Base-by-base conservation (phyloP, 2,797 vertebrate species). In the Lagodon rhomboides region DNA sequence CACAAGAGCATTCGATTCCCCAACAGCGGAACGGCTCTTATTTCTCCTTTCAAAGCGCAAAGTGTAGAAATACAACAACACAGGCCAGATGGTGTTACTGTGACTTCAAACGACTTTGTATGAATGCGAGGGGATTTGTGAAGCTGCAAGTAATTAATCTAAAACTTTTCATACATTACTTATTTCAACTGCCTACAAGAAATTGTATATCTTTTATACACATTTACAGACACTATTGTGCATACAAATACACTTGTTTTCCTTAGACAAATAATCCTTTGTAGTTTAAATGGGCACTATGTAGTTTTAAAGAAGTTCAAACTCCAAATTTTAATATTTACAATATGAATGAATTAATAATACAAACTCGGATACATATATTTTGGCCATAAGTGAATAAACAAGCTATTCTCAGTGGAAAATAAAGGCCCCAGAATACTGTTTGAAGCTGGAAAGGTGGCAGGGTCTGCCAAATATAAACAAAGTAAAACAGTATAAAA, bases 1-100 rank as follows among this genome's bases (percentile, higher is more conserved):
- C 89, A 92, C 89, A 84, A 91, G 87, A 90, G 82, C 67, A 75
- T 69, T 91, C 62, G 66, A 80, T 84, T 87, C 89, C 66, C 74
- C 78, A 89, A 80, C 65, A 86, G 68, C 88, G 79, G 47, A 87
- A 47, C 18, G 43, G 69, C 79, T 91, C 73, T 55, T 63, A 60
- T 91, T 92, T 89, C 80, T 87, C 79, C 68, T 73, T 71, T 79
- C 50, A 69, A 59, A 67, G 23, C 54, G 34, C 49, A 51, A 49
- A 73, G 54, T 66, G 25, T 25, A 74, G 80, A 80, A 85, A 85
- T 5, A 50, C 71, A 64, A 68, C 66, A 68, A 54, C 56, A 63
- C 51, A 53, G 41, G 64, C 44, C 75, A 68, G 80, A 60, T 43
- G 50, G 70, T 20, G 60, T 56, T 70, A 51, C 61, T 51, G 58